These are phyloP conservation scores for Catajapyx aquilonaris DNA, from an alignment of 1,140 invertebrate genomes.

Conservation along the genomic window DNA sequence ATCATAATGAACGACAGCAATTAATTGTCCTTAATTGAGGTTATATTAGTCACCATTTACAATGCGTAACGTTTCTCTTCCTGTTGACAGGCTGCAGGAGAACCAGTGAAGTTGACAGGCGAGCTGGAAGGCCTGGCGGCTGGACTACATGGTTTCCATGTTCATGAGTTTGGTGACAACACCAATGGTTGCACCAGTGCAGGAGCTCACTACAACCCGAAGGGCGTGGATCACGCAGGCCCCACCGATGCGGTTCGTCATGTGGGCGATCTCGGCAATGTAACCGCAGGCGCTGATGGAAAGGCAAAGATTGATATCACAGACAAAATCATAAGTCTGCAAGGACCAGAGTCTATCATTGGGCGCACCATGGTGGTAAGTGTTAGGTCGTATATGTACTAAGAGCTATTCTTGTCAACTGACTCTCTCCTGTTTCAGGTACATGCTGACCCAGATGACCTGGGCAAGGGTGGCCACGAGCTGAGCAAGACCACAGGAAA, in stretches of 20 bases:
- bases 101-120: conserved; percentile 41
- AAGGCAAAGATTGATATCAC: conserved; percentile 53
- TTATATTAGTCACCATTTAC: conserved; percentile 2
- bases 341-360: conserved; percentile 56
- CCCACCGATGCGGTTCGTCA: conserved; percentile 53
- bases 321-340: conserved; percentile 49
- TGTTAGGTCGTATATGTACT: conserved; percentile 8
- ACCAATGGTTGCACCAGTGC: conserved; percentile 86
- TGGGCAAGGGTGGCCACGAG: conserved; percentile 82
- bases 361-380: conserved; percentile 70
- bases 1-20: not conserved
- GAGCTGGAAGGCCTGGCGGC: conserved; percentile 41
- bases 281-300: conserved; percentile 45
- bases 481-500: conserved; percentile 91
- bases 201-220: conserved; percentile 88
- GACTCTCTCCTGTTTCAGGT: conserved; percentile 23
- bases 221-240: conserved; percentile 61
- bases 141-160: conserved; percentile 79
- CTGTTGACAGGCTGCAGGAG: conserved; percentile 25
- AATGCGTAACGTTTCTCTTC: conserved; percentile 3
- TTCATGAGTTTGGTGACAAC: conserved; percentile 93
- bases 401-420: not conserved
- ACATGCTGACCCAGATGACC: conserved; percentile 85
- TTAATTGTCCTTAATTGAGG: not conserved
- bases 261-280: conserved; percentile 82